phyloP scores from a whole-genome alignment of 2,113 vertebrate species.

The Cheilinus undulatus region DNA sequence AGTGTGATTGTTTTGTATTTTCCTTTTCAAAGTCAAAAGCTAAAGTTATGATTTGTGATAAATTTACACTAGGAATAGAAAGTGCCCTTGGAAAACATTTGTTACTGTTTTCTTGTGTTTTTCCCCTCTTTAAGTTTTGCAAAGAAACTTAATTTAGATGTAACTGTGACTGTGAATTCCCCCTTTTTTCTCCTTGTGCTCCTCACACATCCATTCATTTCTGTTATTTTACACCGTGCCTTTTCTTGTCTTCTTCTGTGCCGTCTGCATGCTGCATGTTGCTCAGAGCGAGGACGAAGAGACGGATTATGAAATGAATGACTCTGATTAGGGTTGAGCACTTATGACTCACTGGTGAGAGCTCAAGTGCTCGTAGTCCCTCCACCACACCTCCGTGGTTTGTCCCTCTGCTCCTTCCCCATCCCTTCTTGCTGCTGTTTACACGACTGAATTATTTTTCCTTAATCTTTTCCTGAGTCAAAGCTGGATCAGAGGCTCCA shows the following conservation, averaged over 20 bases:
- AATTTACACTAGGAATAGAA: background rate
- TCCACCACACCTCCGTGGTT: slow-evolving; percentile 32
- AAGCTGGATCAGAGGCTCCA: slow-evolving; percentile 9
- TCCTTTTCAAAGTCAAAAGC: background rate
- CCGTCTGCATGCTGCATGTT: slow-evolving; percentile 82
- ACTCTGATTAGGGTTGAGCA: slow-evolving; percentile 89
- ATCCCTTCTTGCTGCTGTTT: background rate
- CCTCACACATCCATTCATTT: slow-evolving; percentile 45
- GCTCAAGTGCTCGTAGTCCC: slow-evolving; percentile 72
- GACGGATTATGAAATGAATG: slow-evolving; percentile 90
- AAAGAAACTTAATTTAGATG: background rate
- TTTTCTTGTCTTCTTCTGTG: slow-evolving; percentile 79
- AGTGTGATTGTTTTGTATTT: background rate
- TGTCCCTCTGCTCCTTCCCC: slow-evolving; percentile 16
- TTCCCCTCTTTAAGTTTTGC: background rate
- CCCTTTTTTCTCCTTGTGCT: slow-evolving; percentile 25
- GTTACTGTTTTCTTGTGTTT: background rate
- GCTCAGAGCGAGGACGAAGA: slow-evolving; percentile 90
- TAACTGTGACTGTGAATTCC: slow-evolving; percentile 9
- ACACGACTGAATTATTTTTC: background rate
- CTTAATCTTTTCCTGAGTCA: background rate
- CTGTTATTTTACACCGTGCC: slow-evolving; percentile 52
- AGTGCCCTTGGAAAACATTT: slow-evolving; percentile 16
- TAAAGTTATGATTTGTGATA: background rate
- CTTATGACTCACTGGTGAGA: slow-evolving; percentile 88